A percentile compares a stretch with the other conserved stretches of the same genome.
Evolutionary conservation across 2,888 invertebrate genomes (phyloP).

Genomic region (Orchesella flavescens): DNA sequence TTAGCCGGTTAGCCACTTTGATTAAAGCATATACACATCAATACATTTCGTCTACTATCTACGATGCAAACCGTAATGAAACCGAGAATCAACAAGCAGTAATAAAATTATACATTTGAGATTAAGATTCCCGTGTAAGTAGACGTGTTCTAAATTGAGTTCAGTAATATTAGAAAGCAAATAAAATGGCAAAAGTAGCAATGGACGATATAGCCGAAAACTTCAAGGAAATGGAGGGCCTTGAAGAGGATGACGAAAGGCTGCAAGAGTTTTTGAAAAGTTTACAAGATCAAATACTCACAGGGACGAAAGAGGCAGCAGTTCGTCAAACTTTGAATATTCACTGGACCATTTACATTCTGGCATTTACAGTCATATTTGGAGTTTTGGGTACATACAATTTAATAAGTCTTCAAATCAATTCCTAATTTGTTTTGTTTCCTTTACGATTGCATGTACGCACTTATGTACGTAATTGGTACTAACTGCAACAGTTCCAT

Average conservation of each 20-base stretch:
- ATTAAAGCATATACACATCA: no score
- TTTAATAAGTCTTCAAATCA: no score
- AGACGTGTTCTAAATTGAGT: background rate
- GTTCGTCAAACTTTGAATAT: conserved; percentile 58
- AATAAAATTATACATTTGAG: no score
- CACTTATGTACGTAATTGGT: no score
- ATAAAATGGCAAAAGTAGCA: conserved; percentile 2
- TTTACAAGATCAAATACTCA: conserved; percentile 12
- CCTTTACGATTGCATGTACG: no score
- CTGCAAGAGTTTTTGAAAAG: conserved; percentile 39
- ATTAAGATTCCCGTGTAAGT: no score
- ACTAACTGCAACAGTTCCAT: no score
- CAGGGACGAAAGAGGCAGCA: conserved; percentile 19
- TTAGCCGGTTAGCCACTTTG: no score
- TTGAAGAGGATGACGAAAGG: conserved; percentile 41
- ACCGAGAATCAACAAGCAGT: no score
- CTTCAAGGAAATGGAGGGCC: conserved; percentile 22
- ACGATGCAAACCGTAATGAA: no score
- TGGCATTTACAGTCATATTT: conserved; percentile 66
- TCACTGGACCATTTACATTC: conserved; percentile 63
- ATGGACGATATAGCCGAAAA: background rate
- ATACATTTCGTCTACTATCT: no score
- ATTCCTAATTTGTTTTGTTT: no score
- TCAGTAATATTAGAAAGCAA: background rate
- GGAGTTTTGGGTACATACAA: conserved; percentile 64